Evolutionary conservation across 1,140 invertebrate species (phyloP), one percentile per base, ranked within the genome.

Genomic region (Neuroterus valhalla): DNA sequence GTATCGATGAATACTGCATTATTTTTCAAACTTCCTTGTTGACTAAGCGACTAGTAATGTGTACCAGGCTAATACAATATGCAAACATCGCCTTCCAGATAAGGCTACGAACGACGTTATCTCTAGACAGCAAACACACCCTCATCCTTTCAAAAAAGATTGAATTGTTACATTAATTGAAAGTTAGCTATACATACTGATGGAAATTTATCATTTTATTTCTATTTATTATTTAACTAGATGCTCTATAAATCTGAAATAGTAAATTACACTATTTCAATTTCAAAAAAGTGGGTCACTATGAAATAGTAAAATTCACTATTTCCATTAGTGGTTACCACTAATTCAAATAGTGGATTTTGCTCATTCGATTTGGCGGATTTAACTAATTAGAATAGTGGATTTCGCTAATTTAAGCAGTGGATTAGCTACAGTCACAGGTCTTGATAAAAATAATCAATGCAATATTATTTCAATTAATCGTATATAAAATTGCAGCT

Each of bases 91-190:
- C 26, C 26, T 62, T 62, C n/a, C 55, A 15, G 55, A 62, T 62
- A 62, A 62, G 55, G 21, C 23, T 31, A 15, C 31, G 10, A 62
- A 15, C 12, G 55, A 31, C 55, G 55, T 26, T 38, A 62, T 62
- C 55, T n/a, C 55, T 23, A 62, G 26, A 38, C 11, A 31, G 23
- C 26, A 62, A 38, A 62, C 23, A 62, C 52, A 62, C 52, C 52
- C 52, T 55, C 21, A 26, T 62, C 52, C 12, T 62, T 62, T 26
- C 52, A 62, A 31, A 62, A 23, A 62, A 31, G 26, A 55, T 55
- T 55, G 14, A 31, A 62, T 26, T 5, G 55, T 62, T 26, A 21
- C 26, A 26, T 55, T n/a, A n/a, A 55, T 55, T 23, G 3, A 26
- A 55, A 55, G 52, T 55, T 26, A 38, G 8, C 10, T 38, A 38